Evolutionary conservation across 2,113 vertebrate species (phyloP).

Genomic region (Syngnathus typhle): DNA sequence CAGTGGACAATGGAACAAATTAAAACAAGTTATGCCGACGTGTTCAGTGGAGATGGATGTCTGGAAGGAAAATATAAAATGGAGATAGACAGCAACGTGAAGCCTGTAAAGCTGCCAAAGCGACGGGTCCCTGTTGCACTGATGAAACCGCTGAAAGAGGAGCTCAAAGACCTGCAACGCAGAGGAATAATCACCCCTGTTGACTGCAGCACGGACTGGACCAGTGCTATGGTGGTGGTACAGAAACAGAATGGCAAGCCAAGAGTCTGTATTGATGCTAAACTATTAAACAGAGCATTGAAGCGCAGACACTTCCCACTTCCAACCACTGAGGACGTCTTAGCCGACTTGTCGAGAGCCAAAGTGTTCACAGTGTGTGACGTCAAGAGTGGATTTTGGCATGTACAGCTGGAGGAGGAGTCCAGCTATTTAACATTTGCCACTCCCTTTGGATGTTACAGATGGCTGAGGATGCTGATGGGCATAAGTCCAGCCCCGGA

Average conservation of each 20-base stretch:
- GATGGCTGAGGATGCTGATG: slow-evolving; percentile 26
- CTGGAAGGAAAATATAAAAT: background rate
- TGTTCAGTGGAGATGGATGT: slow-evolving; percentile 10
- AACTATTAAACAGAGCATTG: slow-evolving; percentile 27
- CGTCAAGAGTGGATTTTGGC: slow-evolving; percentile 28
- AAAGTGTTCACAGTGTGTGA: slow-evolving; percentile 32
- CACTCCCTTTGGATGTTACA: slow-evolving; percentile 6
- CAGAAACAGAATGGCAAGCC: slow-evolving; percentile 23
- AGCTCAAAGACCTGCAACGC: background rate
- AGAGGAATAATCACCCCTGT: slow-evolving; percentile 22
- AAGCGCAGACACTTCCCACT: slow-evolving; percentile 27
- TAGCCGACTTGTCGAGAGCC: slow-evolving; percentile 18
- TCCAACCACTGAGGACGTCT: slow-evolving; percentile 23
- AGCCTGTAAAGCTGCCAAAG: background rate
- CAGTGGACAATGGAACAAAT: slow-evolving; percentile 9
- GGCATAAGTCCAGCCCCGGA: slow-evolving; percentile 19
- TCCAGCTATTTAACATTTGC: slow-evolving; percentile 29
- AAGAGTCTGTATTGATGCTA: slow-evolving; percentile 21
- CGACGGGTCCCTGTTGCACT: background rate
- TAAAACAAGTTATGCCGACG: slow-evolving; percentile 9
- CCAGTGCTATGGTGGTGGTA: slow-evolving; percentile 15
- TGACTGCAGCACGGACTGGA: slow-evolving; percentile 27
- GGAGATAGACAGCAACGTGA: background rate
- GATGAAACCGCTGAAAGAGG: slow-evolving; percentile 5
- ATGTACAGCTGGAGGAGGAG: slow-evolving; percentile 26